These are phyloP conservation scores for Entomobrya proxima DNA, from an alignment of 2,888 invertebrate species.

Conservation along the genomic window DNA sequence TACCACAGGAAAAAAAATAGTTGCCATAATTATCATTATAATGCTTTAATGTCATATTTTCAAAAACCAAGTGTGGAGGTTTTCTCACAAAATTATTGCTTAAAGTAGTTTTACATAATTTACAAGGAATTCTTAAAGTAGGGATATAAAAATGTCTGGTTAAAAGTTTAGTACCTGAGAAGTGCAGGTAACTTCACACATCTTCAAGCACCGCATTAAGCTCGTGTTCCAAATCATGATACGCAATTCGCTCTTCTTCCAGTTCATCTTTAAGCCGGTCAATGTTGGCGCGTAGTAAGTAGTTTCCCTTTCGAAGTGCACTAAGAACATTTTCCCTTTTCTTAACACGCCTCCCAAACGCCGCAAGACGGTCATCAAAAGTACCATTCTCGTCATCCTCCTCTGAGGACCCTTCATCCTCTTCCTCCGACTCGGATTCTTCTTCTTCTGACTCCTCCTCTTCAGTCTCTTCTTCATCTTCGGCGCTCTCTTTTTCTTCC, in stretches of 20 bases:
- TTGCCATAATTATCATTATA: not conserved
- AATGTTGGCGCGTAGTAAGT: constrained; percentile 90
- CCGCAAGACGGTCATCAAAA: constrained; percentile 75
- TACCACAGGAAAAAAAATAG: not conserved
- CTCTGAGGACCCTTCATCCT: constrained; percentile 76
- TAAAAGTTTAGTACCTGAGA: not conserved
- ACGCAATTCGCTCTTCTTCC: constrained; percentile 88
- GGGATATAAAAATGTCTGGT: not conserved
- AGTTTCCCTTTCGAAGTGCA: constrained; percentile 91
- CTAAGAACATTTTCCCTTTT: constrained; percentile 87
- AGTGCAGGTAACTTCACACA: constrained; percentile 77
- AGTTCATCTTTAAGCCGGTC: constrained; percentile 91
- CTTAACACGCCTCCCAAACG: constrained; percentile 71
- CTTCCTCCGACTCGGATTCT: constrained; percentile 74
- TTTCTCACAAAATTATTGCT: not conserved
- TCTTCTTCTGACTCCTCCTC: constrained; percentile 76
- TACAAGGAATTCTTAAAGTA: not conserved
- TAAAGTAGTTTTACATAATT: not conserved
- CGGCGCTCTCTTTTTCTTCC: constrained; percentile 76
- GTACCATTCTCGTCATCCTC: constrained; percentile 80
- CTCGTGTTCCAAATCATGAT: constrained; percentile 87
- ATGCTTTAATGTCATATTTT: not conserved
- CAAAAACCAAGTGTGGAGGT: not conserved
- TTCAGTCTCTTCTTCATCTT: constrained; percentile 77
- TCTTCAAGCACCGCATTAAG: constrained; percentile 91